Evolutionary conservation across 2,888 invertebrate genomes (phyloP).

Genomic region (Meghimatium bilineatum): DNA sequence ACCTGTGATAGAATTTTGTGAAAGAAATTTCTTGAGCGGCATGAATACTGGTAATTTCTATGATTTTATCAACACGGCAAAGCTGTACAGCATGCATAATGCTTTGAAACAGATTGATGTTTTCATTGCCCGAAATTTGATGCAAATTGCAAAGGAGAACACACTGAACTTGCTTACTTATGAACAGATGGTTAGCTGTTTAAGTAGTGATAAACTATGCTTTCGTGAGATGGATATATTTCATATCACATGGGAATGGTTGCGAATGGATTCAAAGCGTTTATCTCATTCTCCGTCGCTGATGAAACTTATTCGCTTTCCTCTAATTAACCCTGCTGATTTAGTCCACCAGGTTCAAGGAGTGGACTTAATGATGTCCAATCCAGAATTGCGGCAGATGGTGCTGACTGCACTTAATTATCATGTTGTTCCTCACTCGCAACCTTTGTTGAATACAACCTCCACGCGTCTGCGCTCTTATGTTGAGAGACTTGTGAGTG

Average conservation of each 20-base stretch:
- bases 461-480: conserved; percentile 72
- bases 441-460: conserved; percentile 69
- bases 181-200: conserved; percentile 76
- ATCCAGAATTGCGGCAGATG: conserved; percentile 75
- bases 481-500: conserved; percentile 73
- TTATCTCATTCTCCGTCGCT: conserved; percentile 71
- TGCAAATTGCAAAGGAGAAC: conserved; percentile 75
- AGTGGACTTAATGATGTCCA: conserved; percentile 75
- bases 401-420: conserved; percentile 76
- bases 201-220: conserved; percentile 73
- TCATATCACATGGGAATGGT: conserved; percentile 77
- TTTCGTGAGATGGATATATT: conserved; percentile 76
- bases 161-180: conserved; percentile 72
- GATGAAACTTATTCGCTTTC: conserved; percentile 75
- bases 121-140: conserved; percentile 76
- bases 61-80: conserved; percentile 77
- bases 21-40: conserved; percentile 76
- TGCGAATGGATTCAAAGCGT: conserved; percentile 69
- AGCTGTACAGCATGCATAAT: conserved; percentile 77
- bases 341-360: conserved; percentile 76
- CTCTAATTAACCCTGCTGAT: conserved; percentile 75
- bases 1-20: conserved; percentile 77
- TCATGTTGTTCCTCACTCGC: conserved; percentile 77
- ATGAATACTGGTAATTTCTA: conserved; percentile 77
- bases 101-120: conserved; percentile 76